These are phyloP conservation scores for Gila robusta DNA, from an alignment of 2,797 vertebrate genomes.

Conservation along the genomic window DNA sequence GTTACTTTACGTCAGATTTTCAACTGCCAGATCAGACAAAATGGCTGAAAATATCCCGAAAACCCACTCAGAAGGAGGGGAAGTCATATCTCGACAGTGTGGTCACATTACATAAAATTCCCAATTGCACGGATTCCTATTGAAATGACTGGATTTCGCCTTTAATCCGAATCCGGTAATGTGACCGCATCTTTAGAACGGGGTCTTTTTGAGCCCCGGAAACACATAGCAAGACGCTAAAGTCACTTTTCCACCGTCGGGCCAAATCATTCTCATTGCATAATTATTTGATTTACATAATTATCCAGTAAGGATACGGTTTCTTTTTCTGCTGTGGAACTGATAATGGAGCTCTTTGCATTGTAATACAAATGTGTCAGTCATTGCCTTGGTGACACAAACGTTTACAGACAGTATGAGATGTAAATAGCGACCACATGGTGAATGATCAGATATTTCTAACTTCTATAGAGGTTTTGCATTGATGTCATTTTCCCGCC, in stretches of 20 bases:
- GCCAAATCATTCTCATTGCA: background rate
- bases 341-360: background rate
- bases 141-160: background rate
- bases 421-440: background rate
- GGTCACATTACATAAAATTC: background rate
- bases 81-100: background rate
- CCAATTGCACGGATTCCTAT: background rate
- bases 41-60: background rate
- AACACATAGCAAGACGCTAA: background rate
- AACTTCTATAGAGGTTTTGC: no score
- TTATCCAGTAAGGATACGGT: background rate
- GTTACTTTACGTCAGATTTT: background rate
- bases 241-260: background rate
- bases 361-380: background rate
- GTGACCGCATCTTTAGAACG: background rate
- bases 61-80: background rate
- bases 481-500: no score
- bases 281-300: background rate
- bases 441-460: background rate
- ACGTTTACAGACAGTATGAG: background rate
- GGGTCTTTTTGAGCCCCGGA: background rate
- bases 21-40: background rate
- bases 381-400: background rate
- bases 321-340: background rate
- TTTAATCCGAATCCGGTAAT: background rate